A percentile compares a stretch with the other conserved stretches of the same genome.
Conservation (phyloP, 2,888 invertebrate genomes). For the Eumerus sabulonum region DNA sequence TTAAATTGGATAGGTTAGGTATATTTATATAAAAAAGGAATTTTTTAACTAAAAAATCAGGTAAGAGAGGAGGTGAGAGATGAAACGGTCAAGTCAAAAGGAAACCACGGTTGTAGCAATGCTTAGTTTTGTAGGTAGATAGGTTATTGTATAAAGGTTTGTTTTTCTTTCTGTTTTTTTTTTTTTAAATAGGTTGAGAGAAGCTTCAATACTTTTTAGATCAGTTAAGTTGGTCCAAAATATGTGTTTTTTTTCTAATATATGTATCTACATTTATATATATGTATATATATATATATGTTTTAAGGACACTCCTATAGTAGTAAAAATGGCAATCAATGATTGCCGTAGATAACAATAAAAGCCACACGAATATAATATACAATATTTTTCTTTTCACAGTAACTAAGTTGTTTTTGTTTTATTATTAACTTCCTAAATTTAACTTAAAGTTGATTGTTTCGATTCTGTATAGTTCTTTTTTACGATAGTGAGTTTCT, state of each 20-base stretch:
- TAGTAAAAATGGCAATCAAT: slow-evolving; percentile 20
- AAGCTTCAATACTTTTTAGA: slow-evolving; percentile 28
- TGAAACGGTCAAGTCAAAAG: slow-evolving; percentile 39
- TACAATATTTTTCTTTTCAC: slow-evolving; percentile 36
- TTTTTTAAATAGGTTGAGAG: too few relatives aligned
- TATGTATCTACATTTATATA: slow-evolving; percentile 6
- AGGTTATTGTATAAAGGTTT: slow-evolving; percentile 64
- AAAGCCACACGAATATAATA: slow-evolving; percentile 39
- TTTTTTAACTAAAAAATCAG: too few relatives aligned
- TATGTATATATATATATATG: slow-evolving; percentile 1
- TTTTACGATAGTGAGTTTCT: slow-evolving; percentile 16
- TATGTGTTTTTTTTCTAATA: slow-evolving; percentile 13
- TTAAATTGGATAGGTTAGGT: slow-evolving; percentile 43
- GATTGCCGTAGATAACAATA: slow-evolving; percentile 31
- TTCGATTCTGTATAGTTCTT: slow-evolving; percentile 39
- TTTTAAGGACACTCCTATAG: slow-evolving; percentile 36
- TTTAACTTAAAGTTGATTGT: slow-evolving; percentile 47
- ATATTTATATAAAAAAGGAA: slow-evolving; percentile 3
- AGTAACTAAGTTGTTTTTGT: slow-evolving; percentile 7
- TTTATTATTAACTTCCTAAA: slow-evolving; percentile 18
- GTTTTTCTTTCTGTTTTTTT: slow-evolving; percentile 16
- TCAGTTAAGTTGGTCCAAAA: slow-evolving; percentile 58
- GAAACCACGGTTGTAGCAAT: slow-evolving; percentile 47
- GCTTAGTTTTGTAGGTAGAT: slow-evolving; percentile 56
- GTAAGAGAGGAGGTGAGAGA: background rate